phyloP scores from a whole-genome alignment of 1,140 invertebrate species.

The Coptotermes formosanus region DNA sequence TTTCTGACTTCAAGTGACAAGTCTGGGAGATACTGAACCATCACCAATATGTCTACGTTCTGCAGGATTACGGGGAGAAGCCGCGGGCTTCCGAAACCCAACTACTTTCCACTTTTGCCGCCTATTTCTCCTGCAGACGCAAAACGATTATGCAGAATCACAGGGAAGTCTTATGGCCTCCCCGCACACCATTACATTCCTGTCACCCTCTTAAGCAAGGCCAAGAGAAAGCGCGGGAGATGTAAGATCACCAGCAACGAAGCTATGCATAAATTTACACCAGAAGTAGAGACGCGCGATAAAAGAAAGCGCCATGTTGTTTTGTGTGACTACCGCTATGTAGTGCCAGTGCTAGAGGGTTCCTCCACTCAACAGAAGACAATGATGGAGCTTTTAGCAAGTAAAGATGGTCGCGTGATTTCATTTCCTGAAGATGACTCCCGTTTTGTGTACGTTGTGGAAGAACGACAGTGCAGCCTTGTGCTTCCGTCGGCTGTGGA shows the following conservation, averaged over 20 bases:
- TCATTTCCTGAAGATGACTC: slow-evolving; percentile 50
- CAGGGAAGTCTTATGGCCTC: slow-evolving; percentile 74
- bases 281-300: slow-evolving; percentile 51
- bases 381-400: slow-evolving; percentile 59
- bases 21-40: background rate
- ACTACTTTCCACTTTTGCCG: slow-evolving; percentile 79
- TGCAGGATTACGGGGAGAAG: slow-evolving; percentile 80
- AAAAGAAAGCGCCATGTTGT: slow-evolving; percentile 56
- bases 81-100: slow-evolving; percentile 74
- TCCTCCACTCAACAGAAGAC: slow-evolving; percentile 61
- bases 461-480: slow-evolving; percentile 69
- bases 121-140: slow-evolving; percentile 78
- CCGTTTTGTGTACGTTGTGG: slow-evolving; percentile 71
- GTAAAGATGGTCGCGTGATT: slow-evolving; percentile 48
- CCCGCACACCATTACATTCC: slow-evolving; percentile 78
- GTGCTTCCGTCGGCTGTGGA: slow-evolving; percentile 74
- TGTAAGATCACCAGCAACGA: slow-evolving; percentile 64
- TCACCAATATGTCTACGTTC: slow-evolving; percentile 58
- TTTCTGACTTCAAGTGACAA: too few relatives aligned
- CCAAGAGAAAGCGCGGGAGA: slow-evolving; percentile 46
- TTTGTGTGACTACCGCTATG: slow-evolving; percentile 70
- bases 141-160: slow-evolving; percentile 75
- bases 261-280: slow-evolving; percentile 56
- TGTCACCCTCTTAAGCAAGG: slow-evolving; percentile 59
- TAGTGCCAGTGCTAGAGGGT: slow-evolving; percentile 67